Evolutionary conservation across 1,140 invertebrate genomes (phyloP), one percentile per base, ranked within the genome.

Genomic region (Drosophila cardini): DNA sequence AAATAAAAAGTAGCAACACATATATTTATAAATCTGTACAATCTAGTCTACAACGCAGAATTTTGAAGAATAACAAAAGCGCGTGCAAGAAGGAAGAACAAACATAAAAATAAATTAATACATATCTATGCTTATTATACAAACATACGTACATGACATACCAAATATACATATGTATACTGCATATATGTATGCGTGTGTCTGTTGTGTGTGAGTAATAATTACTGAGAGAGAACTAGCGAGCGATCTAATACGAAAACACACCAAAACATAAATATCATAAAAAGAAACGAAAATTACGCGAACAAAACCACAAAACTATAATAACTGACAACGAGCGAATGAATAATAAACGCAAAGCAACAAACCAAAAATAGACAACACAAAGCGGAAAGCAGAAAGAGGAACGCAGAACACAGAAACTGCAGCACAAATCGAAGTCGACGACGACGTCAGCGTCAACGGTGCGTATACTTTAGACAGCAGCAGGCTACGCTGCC

Each of bases 331-430:
- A 78, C 50, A 72, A 79, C 57, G 78, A 77, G 69, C 74, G 21
- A 40, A 73, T 15, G 68, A 81, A 76, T 65, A 58, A 52, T 61
- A 50, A 83, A 80, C 72, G 68, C 57, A 87, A 87, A 87, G 84
- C 84, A 83, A 87, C 84, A 87, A 87, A 87, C 84, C 84, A 76
- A 87, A 86, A 87, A 87, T 82, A 86, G 83, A 79, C 68, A 63
- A 72, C 46, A n/a, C 36, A 64, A 50, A 57, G 68, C 50, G 30
- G 56, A 50, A 52, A 46, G 46, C 15, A 60, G 32, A 30, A 1
- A 43, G 48, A 26, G 15, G 45, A 46, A 9, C 7, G 3, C 21
- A 21, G 10, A 46, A 55, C 36, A 21, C 45, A 52, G 53, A 55
- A 26, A 26, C 21, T 26, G 21, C 21, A 26, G 21, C 21, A 26